Conservation (phyloP, 2,113 vertebrate species). For the Gnathonemus longibarbis region DNA sequence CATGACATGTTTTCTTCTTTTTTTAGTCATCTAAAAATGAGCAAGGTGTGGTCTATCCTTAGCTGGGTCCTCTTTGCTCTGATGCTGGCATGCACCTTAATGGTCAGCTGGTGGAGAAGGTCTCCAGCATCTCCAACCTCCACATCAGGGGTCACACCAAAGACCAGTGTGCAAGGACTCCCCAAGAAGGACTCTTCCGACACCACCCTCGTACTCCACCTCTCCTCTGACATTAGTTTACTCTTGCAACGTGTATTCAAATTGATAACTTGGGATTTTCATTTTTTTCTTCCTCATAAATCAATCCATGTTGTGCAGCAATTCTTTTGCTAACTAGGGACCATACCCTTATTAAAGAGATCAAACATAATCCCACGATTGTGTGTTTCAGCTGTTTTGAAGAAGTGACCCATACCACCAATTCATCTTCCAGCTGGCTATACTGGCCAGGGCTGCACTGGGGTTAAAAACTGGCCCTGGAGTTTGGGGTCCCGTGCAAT, state of each 20-base stretch:
- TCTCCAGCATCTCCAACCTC: not conserved
- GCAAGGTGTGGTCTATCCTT: not conserved
- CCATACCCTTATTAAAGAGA: not conserved
- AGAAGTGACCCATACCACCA: not conserved
- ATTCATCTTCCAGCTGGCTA: not conserved
- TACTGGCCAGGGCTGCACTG: not conserved
- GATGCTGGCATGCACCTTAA: not conserved
- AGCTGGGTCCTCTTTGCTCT: not conserved
- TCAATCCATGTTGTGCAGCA: not conserved
- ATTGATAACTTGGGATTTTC: slow-evolving; percentile 17
- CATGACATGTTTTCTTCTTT: not conserved
- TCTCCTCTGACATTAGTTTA: not conserved
- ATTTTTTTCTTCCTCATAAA: not conserved
- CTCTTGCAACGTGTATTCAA: not conserved
- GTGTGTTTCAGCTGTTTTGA: not conserved
- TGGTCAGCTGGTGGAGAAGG: not conserved
- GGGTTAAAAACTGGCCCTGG: not conserved
- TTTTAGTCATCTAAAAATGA: not conserved
- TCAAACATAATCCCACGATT: not conserved
- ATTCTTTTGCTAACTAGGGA: not conserved
- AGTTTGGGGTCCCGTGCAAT: not conserved
- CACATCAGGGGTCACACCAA: not conserved
- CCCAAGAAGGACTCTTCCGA: not conserved
- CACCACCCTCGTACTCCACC: not conserved
- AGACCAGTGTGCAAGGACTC: not conserved